Conservation (phyloP, 2,888 invertebrate species). For the Diaprepes abbreviatus region DNA sequence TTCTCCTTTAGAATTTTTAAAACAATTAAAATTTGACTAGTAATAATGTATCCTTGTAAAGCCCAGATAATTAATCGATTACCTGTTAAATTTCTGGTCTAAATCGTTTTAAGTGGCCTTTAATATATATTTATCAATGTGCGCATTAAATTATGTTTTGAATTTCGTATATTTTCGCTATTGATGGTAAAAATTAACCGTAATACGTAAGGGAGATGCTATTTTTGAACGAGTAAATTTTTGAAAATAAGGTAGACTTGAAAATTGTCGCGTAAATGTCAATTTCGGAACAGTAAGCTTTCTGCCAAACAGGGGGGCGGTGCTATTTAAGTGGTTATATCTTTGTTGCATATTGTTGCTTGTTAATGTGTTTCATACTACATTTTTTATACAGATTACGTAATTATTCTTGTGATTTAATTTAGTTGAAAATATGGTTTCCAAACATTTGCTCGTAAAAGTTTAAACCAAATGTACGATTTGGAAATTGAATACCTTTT, state of each 20-base stretch:
- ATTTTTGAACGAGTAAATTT: conserved; percentile 37
- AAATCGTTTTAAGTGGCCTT: conserved; percentile 32
- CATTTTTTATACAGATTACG: conserved; percentile 11
- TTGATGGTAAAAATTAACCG: conserved; percentile 21
- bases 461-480: too few species aligned
- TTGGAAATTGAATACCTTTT: too few species aligned
- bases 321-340: conserved; percentile 58
- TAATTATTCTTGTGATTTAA: neutral
- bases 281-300: conserved; percentile 37
- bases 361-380: conserved; percentile 52
- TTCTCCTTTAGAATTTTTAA: too few species aligned
- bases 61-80: neutral
- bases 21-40: neutral
- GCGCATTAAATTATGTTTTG: conserved; percentile 12
- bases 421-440: neutral
- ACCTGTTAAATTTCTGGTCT: conserved; percentile 4
- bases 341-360: conserved; percentile 62
- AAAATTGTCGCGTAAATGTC: conserved; percentile 31
- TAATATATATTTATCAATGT: conserved; percentile 14
- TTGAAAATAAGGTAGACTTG: conserved; percentile 11
- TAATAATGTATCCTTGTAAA: neutral
- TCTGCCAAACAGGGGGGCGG: conserved; percentile 52
- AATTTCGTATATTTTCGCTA: conserved; percentile 5
- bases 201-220: conserved; percentile 31
- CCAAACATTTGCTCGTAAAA: too few species aligned